phyloP scores from a whole-genome alignment of 2,113 vertebrate genomes.

The Lepus europaeus region DNA sequence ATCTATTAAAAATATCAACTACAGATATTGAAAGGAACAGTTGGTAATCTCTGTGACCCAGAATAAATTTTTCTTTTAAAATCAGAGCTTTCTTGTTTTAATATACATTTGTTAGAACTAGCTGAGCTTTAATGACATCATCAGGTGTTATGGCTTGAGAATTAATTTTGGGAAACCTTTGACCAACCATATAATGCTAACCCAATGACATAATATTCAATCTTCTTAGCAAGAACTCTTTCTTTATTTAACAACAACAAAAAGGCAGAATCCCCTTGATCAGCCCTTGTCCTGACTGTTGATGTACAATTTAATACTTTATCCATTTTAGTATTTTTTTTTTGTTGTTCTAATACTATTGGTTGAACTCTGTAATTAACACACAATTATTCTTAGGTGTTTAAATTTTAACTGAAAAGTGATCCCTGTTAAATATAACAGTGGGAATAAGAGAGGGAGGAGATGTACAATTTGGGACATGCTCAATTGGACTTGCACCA shows the following conservation, averaged over 20 bases:
- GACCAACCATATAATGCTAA: neutral
- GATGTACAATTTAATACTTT: no score
- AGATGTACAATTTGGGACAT: no score
- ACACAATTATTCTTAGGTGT: no score
- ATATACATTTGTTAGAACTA: neutral
- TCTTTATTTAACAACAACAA: slow-evolving; percentile 41
- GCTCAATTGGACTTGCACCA: no score
- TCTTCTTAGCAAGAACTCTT: neutral
- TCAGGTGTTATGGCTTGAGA: neutral
- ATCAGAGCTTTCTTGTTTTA: neutral
- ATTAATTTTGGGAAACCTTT: slow-evolving; percentile 2
- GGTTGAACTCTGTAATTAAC: no score
- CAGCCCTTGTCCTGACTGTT: no score
- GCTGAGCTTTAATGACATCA: neutral
- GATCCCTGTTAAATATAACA: no score
- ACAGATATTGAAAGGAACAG: neutral
- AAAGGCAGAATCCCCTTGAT: slow-evolving; percentile 6
- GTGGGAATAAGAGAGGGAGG: no score
- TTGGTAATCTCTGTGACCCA: slow-evolving; percentile 25
- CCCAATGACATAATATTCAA: neutral
- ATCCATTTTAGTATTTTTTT: no score
- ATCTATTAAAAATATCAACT: neutral
- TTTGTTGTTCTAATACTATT: no score
- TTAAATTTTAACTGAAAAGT: no score
- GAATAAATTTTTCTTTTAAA: slow-evolving; percentile 51